phyloP scores from a whole-genome alignment of 2,797 vertebrate species.

The Mormyrus hasselquistii region DNA sequence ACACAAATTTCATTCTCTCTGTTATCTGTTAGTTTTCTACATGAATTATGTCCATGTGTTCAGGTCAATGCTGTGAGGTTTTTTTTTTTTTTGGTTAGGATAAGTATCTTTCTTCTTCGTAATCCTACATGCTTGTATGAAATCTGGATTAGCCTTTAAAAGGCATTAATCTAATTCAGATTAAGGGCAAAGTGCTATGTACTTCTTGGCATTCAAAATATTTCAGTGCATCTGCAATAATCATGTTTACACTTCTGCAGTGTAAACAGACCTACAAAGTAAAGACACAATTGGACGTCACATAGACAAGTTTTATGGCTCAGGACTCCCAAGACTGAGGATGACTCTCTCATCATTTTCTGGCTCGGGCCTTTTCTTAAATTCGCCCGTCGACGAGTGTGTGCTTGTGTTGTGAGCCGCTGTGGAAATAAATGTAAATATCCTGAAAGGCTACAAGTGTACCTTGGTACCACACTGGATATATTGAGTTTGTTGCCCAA shows the following conservation, averaged over 20 bases:
- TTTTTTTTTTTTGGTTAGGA: not conserved
- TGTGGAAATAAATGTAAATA: not conserved
- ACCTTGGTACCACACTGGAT: not conserved
- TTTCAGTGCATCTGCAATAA: not conserved
- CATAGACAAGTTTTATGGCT: not conserved
- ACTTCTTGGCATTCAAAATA: not conserved
- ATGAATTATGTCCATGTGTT: not conserved
- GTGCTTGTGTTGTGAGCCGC: not conserved
- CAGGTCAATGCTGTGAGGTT: not conserved
- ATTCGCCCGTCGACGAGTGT: not conserved
- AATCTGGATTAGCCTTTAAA: slow-evolving; percentile 25
- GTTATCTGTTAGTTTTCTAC: not conserved
- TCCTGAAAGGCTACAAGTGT: not conserved
- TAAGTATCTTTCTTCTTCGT: slow-evolving; percentile 21
- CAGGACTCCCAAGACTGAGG: not conserved
- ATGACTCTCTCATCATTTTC: not conserved
- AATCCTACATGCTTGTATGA: slow-evolving; percentile 20
- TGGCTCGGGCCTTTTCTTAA: not conserved
- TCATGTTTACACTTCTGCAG: not conserved
- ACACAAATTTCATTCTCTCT: not conserved
- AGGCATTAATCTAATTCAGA: not conserved
- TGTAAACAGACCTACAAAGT: not conserved
- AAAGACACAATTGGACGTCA: not conserved
- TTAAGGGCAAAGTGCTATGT: not conserved
- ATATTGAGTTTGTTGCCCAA: not conserved